Conservation (phyloP, 2,113 vertebrate genomes). For the Chaenocephalus aceratus region DNA sequence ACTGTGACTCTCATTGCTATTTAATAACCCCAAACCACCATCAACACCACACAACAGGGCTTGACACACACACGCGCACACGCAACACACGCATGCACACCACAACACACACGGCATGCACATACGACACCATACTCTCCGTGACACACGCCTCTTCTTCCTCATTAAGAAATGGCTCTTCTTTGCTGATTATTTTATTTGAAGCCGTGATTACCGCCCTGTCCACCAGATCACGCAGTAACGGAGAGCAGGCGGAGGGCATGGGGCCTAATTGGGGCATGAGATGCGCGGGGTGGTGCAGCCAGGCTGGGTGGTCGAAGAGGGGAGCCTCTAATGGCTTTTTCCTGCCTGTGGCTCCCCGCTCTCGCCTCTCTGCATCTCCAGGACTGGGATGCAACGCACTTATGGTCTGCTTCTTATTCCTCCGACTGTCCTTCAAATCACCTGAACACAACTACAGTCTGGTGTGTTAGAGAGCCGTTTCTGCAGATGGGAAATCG, state of each 20-base stretch:
- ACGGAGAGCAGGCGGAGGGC: slow-evolving; percentile 96
- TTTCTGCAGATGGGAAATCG: slow-evolving; percentile 96
- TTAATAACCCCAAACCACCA: slow-evolving; percentile 82
- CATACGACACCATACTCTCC: slow-evolving; percentile 82
- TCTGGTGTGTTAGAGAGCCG: slow-evolving; percentile 94
- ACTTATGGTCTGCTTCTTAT: slow-evolving; percentile 90
- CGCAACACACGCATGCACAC: slow-evolving; percentile 20
- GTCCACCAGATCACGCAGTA: slow-evolving; percentile 97
- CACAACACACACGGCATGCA: no score
- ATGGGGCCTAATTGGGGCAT: slow-evolving; percentile 94
- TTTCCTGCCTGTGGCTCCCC: slow-evolving; percentile 47
- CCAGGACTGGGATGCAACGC: slow-evolving; percentile 88
- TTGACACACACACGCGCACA: background rate
- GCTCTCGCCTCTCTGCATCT: slow-evolving; percentile 50
- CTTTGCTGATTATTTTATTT: slow-evolving; percentile 99
- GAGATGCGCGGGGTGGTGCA: slow-evolving; percentile 87
- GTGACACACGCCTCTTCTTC: slow-evolving; percentile 95
- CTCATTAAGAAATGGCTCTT: slow-evolving; percentile 99
- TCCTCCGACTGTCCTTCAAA: slow-evolving; percentile 93
- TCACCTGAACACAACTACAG: slow-evolving; percentile 93
- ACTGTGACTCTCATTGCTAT: slow-evolving; percentile 88
- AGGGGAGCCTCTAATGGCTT: slow-evolving; percentile 70
- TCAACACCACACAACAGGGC: background rate
- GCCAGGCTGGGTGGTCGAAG: slow-evolving; percentile 79
- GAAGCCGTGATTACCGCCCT: slow-evolving; percentile 98